Base-by-base conservation (phyloP, 2,113 vertebrate genomes). In the Takifugu flavidus region DNA sequence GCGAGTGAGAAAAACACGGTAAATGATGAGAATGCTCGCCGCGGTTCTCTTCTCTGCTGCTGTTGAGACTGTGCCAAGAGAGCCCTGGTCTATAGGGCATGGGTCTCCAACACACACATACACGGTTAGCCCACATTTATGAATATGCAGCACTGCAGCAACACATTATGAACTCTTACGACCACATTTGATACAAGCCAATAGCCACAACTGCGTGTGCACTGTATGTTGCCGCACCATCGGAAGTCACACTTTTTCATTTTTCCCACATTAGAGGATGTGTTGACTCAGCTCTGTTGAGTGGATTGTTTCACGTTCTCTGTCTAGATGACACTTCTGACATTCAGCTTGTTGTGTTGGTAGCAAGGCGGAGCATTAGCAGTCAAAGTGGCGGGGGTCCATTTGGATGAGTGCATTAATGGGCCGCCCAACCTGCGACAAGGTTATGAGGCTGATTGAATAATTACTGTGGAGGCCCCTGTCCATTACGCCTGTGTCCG, bases 371-470 rank as follows among this genome's bases (percentile, higher is more conserved):
- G 51, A 76, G 81, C 82, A 82, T 84, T 83, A 75, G 75, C 83
- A 84, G 80, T 80, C 82, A 82, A 77, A 72, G 76, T 75, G 81
- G 72, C 50, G 46, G 79, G 34, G 62, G 82, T 87, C 84, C 74
- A 87, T 90, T 82, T 89, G 82, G 80, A 75, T 59, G 85, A 87
- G 80, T 86, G 83, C 83, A 85, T 86, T 83, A 84, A 88, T 83
- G 83, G 74, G 72, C 74, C 62, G 75, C 73, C 86, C 85, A 90
- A 89, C 78, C 84, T 75, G 85, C 75, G 82, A 84, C 87, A 90
- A 90, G 89, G 87, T 90, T 91, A 87, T 80, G 82, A 88, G 82
- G 86, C 87, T 88, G 90, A 92, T 90, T 90, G 89, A 89, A 91
- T 89, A 87, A 91, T 90, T 89, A 89, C 72, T 75, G 75, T 78